Percentiles rank a stretch among this genome's conserved stretches.
Conservation (phyloP, 2,797 vertebrate species). For the Meda fulgida region DNA sequence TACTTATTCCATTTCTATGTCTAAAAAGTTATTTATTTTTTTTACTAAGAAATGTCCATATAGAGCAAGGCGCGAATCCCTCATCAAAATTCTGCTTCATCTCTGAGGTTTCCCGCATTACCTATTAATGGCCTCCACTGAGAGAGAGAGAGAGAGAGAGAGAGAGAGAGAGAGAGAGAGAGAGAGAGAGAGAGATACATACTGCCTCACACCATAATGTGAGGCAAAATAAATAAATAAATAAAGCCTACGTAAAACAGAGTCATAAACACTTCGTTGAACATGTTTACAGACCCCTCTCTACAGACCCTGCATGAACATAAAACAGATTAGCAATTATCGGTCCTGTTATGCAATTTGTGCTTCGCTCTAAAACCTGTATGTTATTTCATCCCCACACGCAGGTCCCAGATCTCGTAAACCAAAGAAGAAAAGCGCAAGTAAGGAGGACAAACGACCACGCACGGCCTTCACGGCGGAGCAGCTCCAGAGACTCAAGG, state of each 20-base stretch:
- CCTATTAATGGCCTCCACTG: conserved; percentile 45
- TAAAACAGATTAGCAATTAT: background rate
- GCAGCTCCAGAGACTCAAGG: conserved; percentile 92
- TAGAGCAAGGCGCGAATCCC: conserved; percentile 41
- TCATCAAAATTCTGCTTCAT: conserved; percentile 59
- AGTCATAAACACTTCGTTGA: conserved; percentile 9
- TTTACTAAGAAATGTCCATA: conserved; percentile 22
- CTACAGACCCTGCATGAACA: background rate
- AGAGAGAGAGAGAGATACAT: conserved; percentile 7
- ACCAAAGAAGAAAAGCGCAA: conserved; percentile 96
- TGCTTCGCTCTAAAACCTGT: background rate
- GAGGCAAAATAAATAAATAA: conserved; percentile 53
- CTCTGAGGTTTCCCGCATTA: conserved; percentile 53
- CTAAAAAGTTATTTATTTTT: background rate
- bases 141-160: background rate
- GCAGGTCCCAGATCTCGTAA: conserved; percentile 95
- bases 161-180: background rate
- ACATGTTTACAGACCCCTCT: background rate
- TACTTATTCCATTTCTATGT: background rate
- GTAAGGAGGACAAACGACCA: conserved; percentile 94
- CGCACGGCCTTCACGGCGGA: conserved; percentile 94
- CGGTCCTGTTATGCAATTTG: background rate
- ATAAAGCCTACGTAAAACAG: conserved; percentile 36
- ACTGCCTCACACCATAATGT: conserved; percentile 47
- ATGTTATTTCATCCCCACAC: conserved; percentile 50